Evolutionary conservation across 2,113 vertebrate species (phyloP), one percentile per base, ranked within the genome.

Genomic region (Sterna hirundo): DNA sequence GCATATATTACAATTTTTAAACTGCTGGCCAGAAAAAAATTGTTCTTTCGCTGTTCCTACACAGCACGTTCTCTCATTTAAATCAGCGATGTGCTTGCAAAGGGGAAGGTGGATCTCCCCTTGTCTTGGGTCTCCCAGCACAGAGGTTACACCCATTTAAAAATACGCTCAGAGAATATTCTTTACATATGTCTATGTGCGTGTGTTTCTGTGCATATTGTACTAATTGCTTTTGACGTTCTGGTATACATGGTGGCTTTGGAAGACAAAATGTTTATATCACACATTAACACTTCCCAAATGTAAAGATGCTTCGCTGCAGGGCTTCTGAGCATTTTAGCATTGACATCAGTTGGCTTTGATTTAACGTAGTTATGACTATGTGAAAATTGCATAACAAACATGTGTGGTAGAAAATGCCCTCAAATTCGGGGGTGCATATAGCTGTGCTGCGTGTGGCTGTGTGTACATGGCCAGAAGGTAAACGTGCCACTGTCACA

Each of bases 261-360:
- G 88, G 90, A 78, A 97, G 88, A 83, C 83, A 84, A 90, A 94
- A 68, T 64, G 60, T 91, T 95, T 94, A 6, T 57, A 42, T 94
- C 18, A 0, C 90, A 93, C 94, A 81, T 95, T 86, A 97, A 92
- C 96, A 61, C 88, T 93, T 94, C 76, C 88, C 88, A 95, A 94
- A 84, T 84, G 88, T 64, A 84, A 81, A 57, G 83, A 84, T 61
- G 80, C 61, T 92, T 81, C 0, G 0, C 86, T 82, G 90, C 75
- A 83, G 80, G 88, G 64, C 57, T 88, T 78, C 90, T 75, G 38
- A 84, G 86, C 57, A 10, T 57, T 51, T 72, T 4, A 47, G 55
- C 58, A 64, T n/a, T 64, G 88, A 36, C 92, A 78, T 82, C 86
- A 84, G 83, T 94, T 92, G 83, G 76, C 83, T 94, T 86, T 96